These are phyloP conservation scores for Guaruba guarouba DNA, from an alignment of 2,113 vertebrate genomes.

Conservation along the genomic window DNA sequence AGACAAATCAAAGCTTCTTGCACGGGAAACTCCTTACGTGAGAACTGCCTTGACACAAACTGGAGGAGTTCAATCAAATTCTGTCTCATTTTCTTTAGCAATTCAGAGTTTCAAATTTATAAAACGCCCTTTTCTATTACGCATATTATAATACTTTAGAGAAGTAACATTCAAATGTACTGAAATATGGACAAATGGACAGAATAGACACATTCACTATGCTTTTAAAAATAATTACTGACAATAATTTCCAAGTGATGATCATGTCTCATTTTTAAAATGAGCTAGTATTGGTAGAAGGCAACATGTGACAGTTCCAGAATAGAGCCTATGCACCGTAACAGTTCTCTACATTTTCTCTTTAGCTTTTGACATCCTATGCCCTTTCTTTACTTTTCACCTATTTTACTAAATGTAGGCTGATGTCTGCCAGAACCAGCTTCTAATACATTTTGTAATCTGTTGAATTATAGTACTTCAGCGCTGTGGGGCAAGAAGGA, in stretches of 20 bases:
- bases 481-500: background rate
- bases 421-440: background rate
- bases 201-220: background rate
- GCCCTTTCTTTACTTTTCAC: background rate
- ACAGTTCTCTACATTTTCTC: background rate
- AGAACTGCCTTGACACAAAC: background rate
- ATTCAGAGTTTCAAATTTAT: background rate
- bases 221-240: background rate
- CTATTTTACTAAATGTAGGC: background rate
- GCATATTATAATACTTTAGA: rapidly evolving
- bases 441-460: background rate
- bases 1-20: background rate
- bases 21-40: background rate
- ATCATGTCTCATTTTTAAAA: background rate
- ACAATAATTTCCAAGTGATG: background rate
- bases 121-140: background rate
- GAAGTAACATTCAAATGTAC: background rate
- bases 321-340: rapidly evolving
- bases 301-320: background rate
- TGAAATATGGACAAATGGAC: background rate
- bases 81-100: background rate
- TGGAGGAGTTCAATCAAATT: background rate
- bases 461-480: background rate
- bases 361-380: background rate
- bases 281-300: background rate